Evolutionary conservation across 2,797 vertebrate species (phyloP).

Genomic region (Smutsia temminckii): DNA sequence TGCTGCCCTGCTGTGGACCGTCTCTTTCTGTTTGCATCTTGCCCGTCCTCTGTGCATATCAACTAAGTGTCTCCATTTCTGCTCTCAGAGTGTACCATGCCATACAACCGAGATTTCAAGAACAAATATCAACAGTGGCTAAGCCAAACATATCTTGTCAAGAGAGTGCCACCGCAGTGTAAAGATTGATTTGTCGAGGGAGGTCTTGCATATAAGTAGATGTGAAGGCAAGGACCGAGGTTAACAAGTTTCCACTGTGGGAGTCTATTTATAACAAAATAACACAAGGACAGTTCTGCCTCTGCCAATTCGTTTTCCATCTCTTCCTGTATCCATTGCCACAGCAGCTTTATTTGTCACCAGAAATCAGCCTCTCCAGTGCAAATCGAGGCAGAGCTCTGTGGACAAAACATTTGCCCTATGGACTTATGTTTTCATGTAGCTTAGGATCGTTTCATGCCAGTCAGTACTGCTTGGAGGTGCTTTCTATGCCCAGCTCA

Average conservation of each 20-base stretch:
- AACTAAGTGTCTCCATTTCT: constrained; percentile 62
- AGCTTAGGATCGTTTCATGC: not conserved
- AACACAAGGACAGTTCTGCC: constrained; percentile 71
- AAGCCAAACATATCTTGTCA: constrained; percentile 82
- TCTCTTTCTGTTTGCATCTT: constrained; percentile 73
- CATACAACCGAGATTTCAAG: constrained; percentile 75
- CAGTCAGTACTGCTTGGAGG: not conserved
- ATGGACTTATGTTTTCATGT: not conserved
- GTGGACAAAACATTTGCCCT: not conserved
- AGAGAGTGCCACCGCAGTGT: constrained; percentile 72
- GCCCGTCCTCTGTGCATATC: constrained; percentile 51
- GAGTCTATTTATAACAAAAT: constrained; percentile 76
- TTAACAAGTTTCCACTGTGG: constrained; percentile 72
- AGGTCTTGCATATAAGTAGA: constrained; percentile 80
- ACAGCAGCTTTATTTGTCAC: constrained; percentile 32
- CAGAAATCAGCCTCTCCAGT: not conserved
- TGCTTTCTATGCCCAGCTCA: not conserved
- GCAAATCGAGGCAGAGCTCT: not conserved
- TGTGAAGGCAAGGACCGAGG: constrained; percentile 60
- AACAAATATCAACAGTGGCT: constrained; percentile 79
- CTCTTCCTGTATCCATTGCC: not conserved
- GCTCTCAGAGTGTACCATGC: constrained; percentile 69
- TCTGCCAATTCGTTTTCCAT: constrained; percentile 62
- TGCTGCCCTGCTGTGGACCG: constrained; percentile 40
- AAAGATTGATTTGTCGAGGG: constrained; percentile 80